Conservation (phyloP, 2,113 vertebrate genomes). For the Diadophis punctatus region DNA sequence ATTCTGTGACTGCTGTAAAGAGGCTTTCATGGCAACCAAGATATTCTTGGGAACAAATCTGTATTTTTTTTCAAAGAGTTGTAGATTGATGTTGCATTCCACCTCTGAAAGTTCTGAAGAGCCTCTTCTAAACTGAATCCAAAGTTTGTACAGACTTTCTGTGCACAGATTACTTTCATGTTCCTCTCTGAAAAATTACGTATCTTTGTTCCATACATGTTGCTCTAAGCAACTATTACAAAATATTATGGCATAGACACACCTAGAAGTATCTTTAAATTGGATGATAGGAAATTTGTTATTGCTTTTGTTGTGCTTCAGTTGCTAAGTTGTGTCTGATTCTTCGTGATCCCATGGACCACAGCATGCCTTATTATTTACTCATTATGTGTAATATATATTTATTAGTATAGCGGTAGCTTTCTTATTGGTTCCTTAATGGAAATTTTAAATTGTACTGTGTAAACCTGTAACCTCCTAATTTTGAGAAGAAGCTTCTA, state of each 20-base stretch:
- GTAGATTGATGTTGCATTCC: background rate
- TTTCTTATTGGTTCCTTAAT: background rate
- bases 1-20: background rate
- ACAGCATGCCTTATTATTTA: background rate
- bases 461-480: background rate
- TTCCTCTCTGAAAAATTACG: background rate
- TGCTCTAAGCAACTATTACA: background rate
- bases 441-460: background rate
- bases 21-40: background rate
- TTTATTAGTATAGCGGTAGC: too few relatives aligned
- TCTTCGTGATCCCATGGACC: background rate
- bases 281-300: background rate
- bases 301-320: background rate
- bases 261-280: background rate
- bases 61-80: background rate
- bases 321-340: background rate
- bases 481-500: background rate
- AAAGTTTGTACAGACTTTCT: background rate
- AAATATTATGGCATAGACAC: conserved; percentile 16
- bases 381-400: too few relatives aligned
- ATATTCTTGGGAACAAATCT: background rate
- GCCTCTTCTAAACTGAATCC: background rate
- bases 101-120: background rate
- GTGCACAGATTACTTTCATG: background rate
- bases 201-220: background rate